Percentiles rank a stretch among this genome's conserved stretches.
These are phyloP conservation scores for Candoia aspera DNA, from an alignment of 2,113 vertebrate genomes.

Conservation along the genomic window DNA sequence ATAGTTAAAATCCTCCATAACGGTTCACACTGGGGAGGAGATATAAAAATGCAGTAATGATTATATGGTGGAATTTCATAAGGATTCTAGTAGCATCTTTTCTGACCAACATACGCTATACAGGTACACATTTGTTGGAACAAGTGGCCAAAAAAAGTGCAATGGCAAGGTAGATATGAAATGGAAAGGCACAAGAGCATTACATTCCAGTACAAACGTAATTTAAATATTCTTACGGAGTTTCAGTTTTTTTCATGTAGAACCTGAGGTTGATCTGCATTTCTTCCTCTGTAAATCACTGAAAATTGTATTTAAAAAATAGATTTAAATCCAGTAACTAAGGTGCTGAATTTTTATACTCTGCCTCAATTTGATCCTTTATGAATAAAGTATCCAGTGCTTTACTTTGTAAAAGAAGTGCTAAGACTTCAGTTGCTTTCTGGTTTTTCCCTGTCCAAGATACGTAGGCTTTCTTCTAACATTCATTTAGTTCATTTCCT, in stretches of 20 bases:
- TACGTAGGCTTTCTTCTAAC: not conserved
- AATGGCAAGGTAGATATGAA: not conserved
- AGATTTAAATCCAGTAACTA: not conserved
- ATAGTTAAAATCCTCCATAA: conserved; percentile 2
- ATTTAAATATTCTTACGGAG: conserved; percentile 46
- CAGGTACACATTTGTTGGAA: not conserved
- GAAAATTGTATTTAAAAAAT: conserved; percentile 43
- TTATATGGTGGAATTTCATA: not conserved
- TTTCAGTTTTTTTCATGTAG: conserved; percentile 8
- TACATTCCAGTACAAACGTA: not conserved
- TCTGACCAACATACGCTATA: not conserved
- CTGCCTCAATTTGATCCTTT: not conserved
- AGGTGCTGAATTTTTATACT: not conserved
- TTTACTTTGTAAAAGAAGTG: not conserved
- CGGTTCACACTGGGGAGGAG: not conserved
- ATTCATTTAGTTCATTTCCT: not conserved
- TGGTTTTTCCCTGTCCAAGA: not conserved
- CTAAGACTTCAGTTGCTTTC: not conserved
- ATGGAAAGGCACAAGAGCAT: not conserved
- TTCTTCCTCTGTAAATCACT: conserved; percentile 87
- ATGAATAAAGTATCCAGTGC: not conserved
- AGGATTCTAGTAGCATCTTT: not conserved
- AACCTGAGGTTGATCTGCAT: conserved; percentile 58
- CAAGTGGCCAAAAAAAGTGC: not conserved
- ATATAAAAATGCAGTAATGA: not conserved